A percentile compares a stretch with the other conserved stretches of the same genome.
Conservation (phyloP, 2,888 invertebrate genomes). For the Eilema caniola region DNA sequence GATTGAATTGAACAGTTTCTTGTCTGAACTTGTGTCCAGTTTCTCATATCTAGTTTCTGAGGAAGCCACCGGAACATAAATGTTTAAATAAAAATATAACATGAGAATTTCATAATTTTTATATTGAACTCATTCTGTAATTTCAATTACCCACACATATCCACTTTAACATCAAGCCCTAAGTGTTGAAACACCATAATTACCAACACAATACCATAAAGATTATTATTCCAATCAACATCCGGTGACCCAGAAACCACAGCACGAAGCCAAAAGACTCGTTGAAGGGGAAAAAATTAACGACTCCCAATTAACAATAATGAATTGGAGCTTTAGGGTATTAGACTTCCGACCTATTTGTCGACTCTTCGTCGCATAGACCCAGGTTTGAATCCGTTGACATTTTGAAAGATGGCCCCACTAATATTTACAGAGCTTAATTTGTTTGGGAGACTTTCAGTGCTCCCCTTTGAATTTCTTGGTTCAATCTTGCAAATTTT, state of each 20-base stretch:
- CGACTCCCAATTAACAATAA: conserved; percentile 70
- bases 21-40: no score
- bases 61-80: no score
- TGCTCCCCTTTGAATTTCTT: conserved; percentile 49
- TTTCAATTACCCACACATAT: background rate
- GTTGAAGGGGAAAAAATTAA: conserved; percentile 54
- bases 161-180: background rate
- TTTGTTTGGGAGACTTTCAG: conserved; percentile 58
- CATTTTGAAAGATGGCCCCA: conserved; percentile 67
- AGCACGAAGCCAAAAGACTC: conserved; percentile 35
- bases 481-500: conserved; percentile 30
- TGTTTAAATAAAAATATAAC: no score
- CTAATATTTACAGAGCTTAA: conserved; percentile 70
- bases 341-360: conserved; percentile 66
- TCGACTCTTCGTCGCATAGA: conserved; percentile 58
- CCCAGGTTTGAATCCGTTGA: conserved; percentile 65
- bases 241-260: conserved; percentile 39
- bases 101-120: no score
- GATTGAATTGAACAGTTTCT: no score
- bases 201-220: background rate
- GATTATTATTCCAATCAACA: conserved; percentile 5
- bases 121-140: background rate
- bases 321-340: conserved; percentile 73
- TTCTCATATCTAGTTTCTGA: no score
- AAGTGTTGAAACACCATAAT: background rate